These are phyloP conservation scores for Pelmatolapia mariae DNA, from an alignment of 2,113 vertebrate genomes.

Conservation along the genomic window DNA sequence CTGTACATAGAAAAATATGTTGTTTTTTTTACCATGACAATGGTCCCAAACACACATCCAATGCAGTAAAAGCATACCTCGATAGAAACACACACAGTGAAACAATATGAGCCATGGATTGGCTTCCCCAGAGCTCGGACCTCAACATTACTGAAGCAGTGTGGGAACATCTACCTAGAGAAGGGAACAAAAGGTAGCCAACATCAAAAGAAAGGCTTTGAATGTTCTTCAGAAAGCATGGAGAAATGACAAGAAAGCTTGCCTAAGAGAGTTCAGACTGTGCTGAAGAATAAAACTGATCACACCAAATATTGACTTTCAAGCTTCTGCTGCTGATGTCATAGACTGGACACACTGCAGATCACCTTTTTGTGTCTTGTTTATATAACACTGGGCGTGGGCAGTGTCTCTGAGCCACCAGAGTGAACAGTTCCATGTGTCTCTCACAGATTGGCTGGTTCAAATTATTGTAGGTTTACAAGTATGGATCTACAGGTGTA, in stretches of 20 bases:
- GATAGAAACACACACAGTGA: not conserved
- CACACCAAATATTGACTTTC: not conserved
- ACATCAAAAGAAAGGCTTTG: not conserved
- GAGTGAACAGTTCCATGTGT: not conserved
- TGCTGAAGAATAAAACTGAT: not conserved
- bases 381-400: conserved; percentile 8
- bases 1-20: not conserved
- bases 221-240: not conserved
- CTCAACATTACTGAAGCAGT: not conserved
- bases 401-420: not conserved
- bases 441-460: not conserved
- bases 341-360: conserved; percentile 1
- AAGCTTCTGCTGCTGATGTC: conserved; percentile 11
- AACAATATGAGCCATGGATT: not conserved
- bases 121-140: not conserved
- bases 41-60: not conserved
- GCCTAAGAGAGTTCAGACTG: not conserved
- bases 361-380: conserved; percentile 13
- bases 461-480: not conserved
- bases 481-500: not conserved
- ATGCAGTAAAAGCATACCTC: not conserved
- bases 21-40: not conserved
- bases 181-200: not conserved
- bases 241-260: not conserved
- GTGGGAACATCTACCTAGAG: not conserved